Evolutionary conservation across 2,888 invertebrate species (phyloP).

Genomic region (Drosophila neonasuta): DNA sequence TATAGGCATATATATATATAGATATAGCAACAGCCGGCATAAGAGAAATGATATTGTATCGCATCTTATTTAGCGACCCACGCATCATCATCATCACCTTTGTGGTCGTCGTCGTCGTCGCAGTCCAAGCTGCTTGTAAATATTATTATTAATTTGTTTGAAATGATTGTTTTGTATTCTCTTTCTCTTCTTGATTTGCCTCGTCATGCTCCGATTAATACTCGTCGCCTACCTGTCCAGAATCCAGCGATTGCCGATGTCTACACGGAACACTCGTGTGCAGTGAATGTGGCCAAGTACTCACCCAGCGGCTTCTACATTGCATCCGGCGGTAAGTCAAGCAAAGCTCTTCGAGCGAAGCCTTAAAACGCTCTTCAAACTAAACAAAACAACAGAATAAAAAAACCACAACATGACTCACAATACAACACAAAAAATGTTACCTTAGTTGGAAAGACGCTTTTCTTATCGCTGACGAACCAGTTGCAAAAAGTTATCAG

Average conservation of each 20-base stretch:
- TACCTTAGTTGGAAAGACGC: constrained; percentile 6
- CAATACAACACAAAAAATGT: constrained; percentile 14
- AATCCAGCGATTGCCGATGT: constrained; percentile 96
- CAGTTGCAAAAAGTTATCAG: constrained; percentile 7
- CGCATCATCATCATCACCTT: constrained; percentile 55
- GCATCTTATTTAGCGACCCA: constrained; percentile 53
- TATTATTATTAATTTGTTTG: constrained; percentile 48
- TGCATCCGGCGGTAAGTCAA: constrained; percentile 94
- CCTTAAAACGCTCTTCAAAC: constrained; percentile 9
- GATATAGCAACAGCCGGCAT: constrained; percentile 41
- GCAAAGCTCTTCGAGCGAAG: constrained; percentile 37
- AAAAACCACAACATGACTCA: constrained; percentile 41
- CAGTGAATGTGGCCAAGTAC: constrained; percentile 98
- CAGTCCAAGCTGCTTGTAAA: constrained; percentile 34
- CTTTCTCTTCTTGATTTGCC: constrained; percentile 46
- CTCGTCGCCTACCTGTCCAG: constrained; percentile 81
- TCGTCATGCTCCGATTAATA: constrained; percentile 51
- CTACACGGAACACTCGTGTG: constrained; percentile 98
- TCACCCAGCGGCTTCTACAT: constrained; percentile 99
- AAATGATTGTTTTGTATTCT: constrained; percentile 26
- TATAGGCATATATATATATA: constrained; percentile 7
- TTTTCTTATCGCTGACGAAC: constrained; percentile 24
- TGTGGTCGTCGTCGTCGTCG: constrained; percentile 10
- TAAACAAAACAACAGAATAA: constrained; percentile 1
- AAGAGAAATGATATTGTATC: constrained; percentile 27